Percentiles rank a stretch among this genome's conserved stretches.
phyloP scores from a whole-genome alignment of 2,797 vertebrate genomes.

The Rousettus madagascariensis region DNA sequence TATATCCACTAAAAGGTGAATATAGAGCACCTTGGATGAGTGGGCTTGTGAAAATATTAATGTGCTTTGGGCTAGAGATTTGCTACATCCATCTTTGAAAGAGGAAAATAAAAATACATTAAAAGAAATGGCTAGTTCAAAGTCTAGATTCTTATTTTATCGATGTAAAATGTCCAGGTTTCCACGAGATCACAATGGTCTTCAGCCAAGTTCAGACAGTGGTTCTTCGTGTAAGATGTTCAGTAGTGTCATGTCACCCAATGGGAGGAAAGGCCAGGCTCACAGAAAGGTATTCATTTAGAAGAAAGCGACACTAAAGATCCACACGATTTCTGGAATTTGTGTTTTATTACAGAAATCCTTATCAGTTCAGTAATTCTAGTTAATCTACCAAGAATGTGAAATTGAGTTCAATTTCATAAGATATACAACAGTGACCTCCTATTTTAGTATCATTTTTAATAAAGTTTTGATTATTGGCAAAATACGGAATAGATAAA shows the following conservation, averaged over 20 bases:
- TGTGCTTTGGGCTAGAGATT: not conserved
- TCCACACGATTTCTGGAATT: constrained; percentile 22
- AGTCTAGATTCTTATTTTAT: not conserved
- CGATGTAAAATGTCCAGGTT: not conserved
- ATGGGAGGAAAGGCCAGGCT: no score
- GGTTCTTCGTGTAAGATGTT: not conserved
- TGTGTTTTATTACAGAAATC: constrained; percentile 59
- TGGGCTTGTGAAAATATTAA: not conserved
- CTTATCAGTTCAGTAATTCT: constrained; percentile 49
- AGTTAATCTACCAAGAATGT: constrained; percentile 39
- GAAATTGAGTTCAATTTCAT: constrained; percentile 58
- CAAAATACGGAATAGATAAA: not conserved
- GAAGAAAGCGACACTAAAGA: constrained; percentile 89
- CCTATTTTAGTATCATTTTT: constrained; percentile 69
- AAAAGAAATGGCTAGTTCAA: not conserved
- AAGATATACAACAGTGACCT: constrained; percentile 9
- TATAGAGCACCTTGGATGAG: not conserved
- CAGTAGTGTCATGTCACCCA: not conserved
- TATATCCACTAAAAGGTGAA: not conserved
- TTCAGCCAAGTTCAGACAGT: not conserved
- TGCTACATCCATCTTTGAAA: not conserved
- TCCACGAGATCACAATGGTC: not conserved
- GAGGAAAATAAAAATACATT: not conserved
- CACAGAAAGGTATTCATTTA: constrained; percentile 89
- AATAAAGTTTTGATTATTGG: constrained; percentile 68